Evolutionary conservation across 1,140 invertebrate genomes (phyloP).

Genomic region (Drosophila dunni): DNA sequence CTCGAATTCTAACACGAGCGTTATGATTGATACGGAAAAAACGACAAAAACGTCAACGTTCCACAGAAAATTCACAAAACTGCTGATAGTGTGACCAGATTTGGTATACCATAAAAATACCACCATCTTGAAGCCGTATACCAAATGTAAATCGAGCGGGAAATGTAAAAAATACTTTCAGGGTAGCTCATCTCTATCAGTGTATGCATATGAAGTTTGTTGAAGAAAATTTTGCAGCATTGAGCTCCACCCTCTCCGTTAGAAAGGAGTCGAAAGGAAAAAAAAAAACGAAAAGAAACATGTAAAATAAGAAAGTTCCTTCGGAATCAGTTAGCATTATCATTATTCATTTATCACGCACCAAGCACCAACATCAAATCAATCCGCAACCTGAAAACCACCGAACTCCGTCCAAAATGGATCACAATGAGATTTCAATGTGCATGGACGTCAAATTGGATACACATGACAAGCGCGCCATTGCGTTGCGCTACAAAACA

Average conservation of each 20-base stretch:
- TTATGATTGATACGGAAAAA: slow-evolving; percentile 39
- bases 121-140: background rate
- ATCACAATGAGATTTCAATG: slow-evolving; percentile 82
- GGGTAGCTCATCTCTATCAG: no score
- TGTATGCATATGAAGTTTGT: background rate
- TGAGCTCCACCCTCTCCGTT: slow-evolving; percentile 48
- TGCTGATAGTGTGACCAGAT: slow-evolving; percentile 44
- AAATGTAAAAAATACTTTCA: background rate
- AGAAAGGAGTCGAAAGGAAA: slow-evolving; percentile 24
- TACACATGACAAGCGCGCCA: slow-evolving; percentile 78
- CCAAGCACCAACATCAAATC: slow-evolving; percentile 27
- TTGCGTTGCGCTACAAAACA: slow-evolving; percentile 69
- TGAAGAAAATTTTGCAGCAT: slow-evolving; percentile 3
- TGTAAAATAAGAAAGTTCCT: slow-evolving; percentile 36
- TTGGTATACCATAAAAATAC: slow-evolving; percentile 3
- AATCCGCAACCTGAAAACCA: slow-evolving; percentile 1
- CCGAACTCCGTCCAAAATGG: slow-evolving; percentile 53
- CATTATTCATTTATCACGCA: slow-evolving; percentile 57
- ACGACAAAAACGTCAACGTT: slow-evolving; percentile 48
- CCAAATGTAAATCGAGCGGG: background rate
- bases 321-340: slow-evolving; percentile 44
- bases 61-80: slow-evolving; percentile 48
- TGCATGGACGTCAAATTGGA: slow-evolving; percentile 81
- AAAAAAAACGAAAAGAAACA: slow-evolving; percentile 36
- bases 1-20: slow-evolving; percentile 44